A percentile compares a stretch with the other conserved stretches of the same genome.
Conservation (phyloP, 2,113 vertebrate species). For the Microcebus tavaratra region DNA sequence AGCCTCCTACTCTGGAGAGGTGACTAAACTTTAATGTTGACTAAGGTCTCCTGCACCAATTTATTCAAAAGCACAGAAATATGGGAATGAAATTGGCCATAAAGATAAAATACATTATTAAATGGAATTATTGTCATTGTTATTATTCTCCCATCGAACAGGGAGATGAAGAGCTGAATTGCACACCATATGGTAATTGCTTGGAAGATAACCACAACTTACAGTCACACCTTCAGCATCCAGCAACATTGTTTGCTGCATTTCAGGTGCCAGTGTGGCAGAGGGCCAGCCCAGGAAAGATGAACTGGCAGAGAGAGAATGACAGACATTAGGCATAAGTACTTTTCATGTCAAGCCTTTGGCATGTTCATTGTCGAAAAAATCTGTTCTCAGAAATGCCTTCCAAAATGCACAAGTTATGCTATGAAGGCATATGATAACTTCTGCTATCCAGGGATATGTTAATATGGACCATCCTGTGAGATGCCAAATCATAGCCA, state of each 20-base stretch:
- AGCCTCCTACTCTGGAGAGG: background rate
- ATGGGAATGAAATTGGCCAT: slow-evolving; percentile 30
- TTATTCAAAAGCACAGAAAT: slow-evolving; percentile 58
- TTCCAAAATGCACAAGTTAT: slow-evolving; percentile 84
- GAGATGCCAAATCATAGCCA: slow-evolving; percentile 78
- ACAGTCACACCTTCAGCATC: slow-evolving; percentile 72
- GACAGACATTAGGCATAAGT: slow-evolving; percentile 86
- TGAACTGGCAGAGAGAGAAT: slow-evolving; percentile 84
- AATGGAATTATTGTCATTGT: slow-evolving; percentile 61
- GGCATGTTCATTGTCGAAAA: slow-evolving; percentile 82
- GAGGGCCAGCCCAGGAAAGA: slow-evolving; percentile 82
- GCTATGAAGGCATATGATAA: slow-evolving; percentile 82
- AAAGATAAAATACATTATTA: slow-evolving; percentile 74
- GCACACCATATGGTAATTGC: slow-evolving; percentile 73
- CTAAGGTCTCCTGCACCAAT: background rate
- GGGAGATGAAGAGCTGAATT: slow-evolving; percentile 58
- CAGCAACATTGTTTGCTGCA: slow-evolving; percentile 76
- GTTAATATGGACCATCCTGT: slow-evolving; percentile 78
- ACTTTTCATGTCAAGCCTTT: slow-evolving; percentile 86
- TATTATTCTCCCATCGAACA: slow-evolving; percentile 64
- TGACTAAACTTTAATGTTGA: slow-evolving; percentile 42
- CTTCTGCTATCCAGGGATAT: slow-evolving; percentile 81
- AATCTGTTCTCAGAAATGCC: slow-evolving; percentile 86
- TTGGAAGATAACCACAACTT: slow-evolving; percentile 78
- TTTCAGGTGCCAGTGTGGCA: slow-evolving; percentile 83